Evolutionary conservation across 1,140 invertebrate species (phyloP).

Genomic region (Drosophila repletoides): DNA sequence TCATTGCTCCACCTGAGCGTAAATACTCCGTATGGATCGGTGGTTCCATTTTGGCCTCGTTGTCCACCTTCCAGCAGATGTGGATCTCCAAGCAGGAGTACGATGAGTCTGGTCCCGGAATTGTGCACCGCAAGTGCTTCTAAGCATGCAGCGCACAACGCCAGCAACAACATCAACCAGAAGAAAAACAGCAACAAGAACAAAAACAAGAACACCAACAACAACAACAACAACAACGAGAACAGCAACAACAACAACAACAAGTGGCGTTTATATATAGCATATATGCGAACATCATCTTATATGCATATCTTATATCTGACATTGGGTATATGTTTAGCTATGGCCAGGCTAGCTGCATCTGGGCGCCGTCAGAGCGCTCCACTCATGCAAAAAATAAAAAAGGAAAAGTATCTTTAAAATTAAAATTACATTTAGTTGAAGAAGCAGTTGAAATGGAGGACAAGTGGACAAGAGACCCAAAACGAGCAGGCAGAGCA

Average conservation of each 20-base stretch:
- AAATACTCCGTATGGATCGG: conserved; percentile 95
- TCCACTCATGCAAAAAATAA: conserved; percentile 40
- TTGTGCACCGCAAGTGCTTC: conserved; percentile 89
- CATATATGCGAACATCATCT: conserved; percentile 34
- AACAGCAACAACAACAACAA: conserved; percentile 6
- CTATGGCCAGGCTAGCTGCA: conserved; percentile 44
- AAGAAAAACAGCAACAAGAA: background rate
- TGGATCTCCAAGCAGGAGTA: conserved; percentile 92
- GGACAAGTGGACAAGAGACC: conserved; percentile 36
- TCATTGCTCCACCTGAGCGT: conserved; percentile 95
- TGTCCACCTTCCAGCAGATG: conserved; percentile 93
- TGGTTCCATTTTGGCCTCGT: conserved; percentile 90
- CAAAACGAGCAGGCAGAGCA: conserved; percentile 66
- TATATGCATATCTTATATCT: conserved; percentile 47
- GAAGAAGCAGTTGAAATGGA: conserved; percentile 53
- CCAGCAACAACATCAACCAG: background rate
- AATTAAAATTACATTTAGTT: conserved; percentile 80
- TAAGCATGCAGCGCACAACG: conserved; percentile 82
- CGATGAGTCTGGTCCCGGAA: conserved; percentile 88
- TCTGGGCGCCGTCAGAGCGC: conserved; percentile 43
- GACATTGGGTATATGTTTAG: conserved; percentile 48
- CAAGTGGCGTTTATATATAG: conserved; percentile 52
- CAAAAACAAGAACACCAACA: conserved; percentile 13
- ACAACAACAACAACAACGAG: background rate
- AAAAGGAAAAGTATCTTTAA: conserved; percentile 80